These are phyloP conservation scores for Nothobranchius furzeri DNA, from an alignment of 2,113 vertebrate genomes.

Conservation along the genomic window DNA sequence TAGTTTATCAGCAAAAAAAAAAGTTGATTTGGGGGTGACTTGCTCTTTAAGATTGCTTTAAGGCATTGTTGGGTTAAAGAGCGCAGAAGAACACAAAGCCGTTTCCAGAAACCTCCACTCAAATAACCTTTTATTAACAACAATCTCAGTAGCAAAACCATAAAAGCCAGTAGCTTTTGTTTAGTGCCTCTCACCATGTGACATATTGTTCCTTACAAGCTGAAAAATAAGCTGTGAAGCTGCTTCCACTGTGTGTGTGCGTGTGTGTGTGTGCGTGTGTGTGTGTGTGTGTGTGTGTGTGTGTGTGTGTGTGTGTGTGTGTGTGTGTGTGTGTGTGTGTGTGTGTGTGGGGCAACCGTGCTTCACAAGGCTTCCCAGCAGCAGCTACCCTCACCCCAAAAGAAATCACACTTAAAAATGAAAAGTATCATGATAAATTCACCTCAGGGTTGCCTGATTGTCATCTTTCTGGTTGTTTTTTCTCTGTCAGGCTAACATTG, in stretches of 20 bases:
- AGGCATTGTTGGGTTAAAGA: conserved; percentile 20
- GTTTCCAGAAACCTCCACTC: too few species aligned
- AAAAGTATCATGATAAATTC: not conserved
- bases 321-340: not conserved
- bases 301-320: not conserved
- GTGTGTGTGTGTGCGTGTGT: too few species aligned
- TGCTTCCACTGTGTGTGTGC: too few species aligned
- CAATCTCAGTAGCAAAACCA: conserved; percentile 26
- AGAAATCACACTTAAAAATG: not conserved
- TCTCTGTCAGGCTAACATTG: conserved; percentile 87
- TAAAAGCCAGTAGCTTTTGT: conserved; percentile 58
- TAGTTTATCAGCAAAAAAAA: too few species aligned
- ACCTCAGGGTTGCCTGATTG: not conserved
- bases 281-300: conserved; percentile 5
- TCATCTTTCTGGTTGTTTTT: not conserved
- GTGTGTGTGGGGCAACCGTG: conserved; percentile 7
- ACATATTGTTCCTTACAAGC: conserved; percentile 43
- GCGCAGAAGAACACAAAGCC: too few species aligned
- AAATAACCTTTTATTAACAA: too few species aligned
- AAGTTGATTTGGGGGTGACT: too few species aligned
- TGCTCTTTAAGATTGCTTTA: conserved; percentile 26
- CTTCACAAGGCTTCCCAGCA: conserved; percentile 17
- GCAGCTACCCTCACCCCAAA: not conserved
- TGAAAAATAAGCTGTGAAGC: conserved; percentile 46
- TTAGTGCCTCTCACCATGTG: conserved; percentile 31